Evolutionary conservation across 2,888 invertebrate genomes (phyloP).

Genomic region (Gymnocheta viridis): DNA sequence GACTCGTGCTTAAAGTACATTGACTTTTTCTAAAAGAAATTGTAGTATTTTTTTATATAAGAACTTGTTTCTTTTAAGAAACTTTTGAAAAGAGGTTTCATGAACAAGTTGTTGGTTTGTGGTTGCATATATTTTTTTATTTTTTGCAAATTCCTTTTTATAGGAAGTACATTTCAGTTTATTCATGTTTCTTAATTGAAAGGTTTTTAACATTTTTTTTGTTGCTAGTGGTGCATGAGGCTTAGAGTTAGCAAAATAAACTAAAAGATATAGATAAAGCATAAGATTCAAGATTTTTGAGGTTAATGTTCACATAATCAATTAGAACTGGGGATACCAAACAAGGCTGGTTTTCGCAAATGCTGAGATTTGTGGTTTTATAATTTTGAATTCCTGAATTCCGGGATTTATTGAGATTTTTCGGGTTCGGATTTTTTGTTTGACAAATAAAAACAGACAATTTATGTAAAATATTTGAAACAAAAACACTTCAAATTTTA

Average conservation of each 20-base stretch:
- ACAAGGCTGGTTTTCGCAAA: neutral
- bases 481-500: no score
- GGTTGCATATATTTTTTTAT: neutral
- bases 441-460: no score
- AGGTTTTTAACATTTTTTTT: neutral
- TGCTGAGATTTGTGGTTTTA: neutral
- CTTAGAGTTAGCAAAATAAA: neutral
- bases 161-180: slow-evolving; percentile 58
- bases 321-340: no score
- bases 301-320: no score
- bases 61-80: slow-evolving; percentile 56
- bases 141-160: slow-evolving; percentile 35
- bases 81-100: slow-evolving; percentile 31
- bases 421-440: no score
- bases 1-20: slow-evolving; percentile 61
- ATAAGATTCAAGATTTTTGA: no score
- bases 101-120: slow-evolving; percentile 1
- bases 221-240: neutral
- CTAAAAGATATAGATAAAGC: slow-evolving; percentile 9
- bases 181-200: slow-evolving; percentile 13
- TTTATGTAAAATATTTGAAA: no score
- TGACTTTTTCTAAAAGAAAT: slow-evolving; percentile 61
- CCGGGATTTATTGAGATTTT: no score
- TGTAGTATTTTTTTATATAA: slow-evolving; percentile 5
- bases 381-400: no score